Percentiles rank a stretch among this genome's conserved stretches.
Evolutionary conservation across 1,140 invertebrate species (phyloP).

Genomic region (Adoxophyes honmai): DNA sequence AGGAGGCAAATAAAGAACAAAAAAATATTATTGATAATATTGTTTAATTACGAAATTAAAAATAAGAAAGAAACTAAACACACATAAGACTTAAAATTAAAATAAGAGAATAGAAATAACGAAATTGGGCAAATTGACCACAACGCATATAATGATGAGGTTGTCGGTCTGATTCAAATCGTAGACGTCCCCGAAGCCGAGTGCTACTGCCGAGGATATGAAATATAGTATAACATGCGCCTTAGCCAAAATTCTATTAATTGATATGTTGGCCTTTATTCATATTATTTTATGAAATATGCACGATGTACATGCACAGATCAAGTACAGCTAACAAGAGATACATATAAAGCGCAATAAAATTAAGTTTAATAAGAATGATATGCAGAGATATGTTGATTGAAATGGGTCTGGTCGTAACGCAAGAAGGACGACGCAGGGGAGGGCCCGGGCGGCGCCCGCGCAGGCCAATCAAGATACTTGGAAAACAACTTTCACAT

Average conservation of each 20-base stretch:
- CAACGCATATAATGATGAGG: not conserved
- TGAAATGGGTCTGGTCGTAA: slow-evolving; percentile 24
- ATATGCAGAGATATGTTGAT: slow-evolving; percentile 59
- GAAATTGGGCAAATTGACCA: slow-evolving; percentile 20
- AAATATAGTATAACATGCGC: slow-evolving; percentile 40
- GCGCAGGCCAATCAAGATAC: slow-evolving; percentile 36
- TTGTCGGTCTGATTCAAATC: not conserved
- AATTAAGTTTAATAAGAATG: slow-evolving; percentile 44
- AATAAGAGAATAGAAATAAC: slow-evolving; percentile 56
- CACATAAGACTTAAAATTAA: slow-evolving; percentile 72
- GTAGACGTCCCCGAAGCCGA: not conserved
- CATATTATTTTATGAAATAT: slow-evolving; percentile 23
- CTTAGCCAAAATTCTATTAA: slow-evolving; percentile 53
- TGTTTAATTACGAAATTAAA: slow-evolving; percentile 76
- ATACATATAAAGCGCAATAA: slow-evolving; percentile 54
- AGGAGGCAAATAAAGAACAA: slow-evolving; percentile 57
- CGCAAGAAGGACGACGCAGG: slow-evolving; percentile 23
- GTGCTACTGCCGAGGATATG: slow-evolving; percentile 16
- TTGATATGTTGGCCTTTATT: slow-evolving; percentile 65
- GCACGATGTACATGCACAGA: slow-evolving; percentile 35
- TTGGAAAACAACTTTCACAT: slow-evolving; percentile 61
- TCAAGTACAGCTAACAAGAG: slow-evolving; percentile 45
- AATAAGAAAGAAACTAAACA: slow-evolving; percentile 75
- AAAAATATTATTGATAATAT: slow-evolving; percentile 71
- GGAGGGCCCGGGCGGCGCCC: not conserved